Base-by-base conservation (phyloP, 1,140 invertebrate species). In the Aphelenchoides besseyi region DNA sequence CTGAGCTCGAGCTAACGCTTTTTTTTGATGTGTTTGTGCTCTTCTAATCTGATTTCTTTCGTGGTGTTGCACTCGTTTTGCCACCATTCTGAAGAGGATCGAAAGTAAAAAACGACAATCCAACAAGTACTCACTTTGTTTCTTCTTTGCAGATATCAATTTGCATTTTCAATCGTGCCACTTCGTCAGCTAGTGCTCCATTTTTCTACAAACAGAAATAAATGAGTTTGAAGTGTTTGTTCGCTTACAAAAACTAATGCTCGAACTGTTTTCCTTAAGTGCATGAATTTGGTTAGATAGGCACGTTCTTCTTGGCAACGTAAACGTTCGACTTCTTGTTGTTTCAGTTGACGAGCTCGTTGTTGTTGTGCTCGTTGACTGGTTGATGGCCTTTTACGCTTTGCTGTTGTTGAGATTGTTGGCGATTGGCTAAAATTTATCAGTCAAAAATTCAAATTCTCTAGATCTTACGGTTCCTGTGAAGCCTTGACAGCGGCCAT, bases 331-430 rank as follows among this genome's bases (percentile, higher is more conserved):
- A 33, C 5, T 33, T 59, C 55, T 33, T 59, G 5, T 33, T 59
- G 55, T 23, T 59, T 59, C 55, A 8, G 32, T 28, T 8, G 5
- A 8, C 55, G 5, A 8, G 55, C 55, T 33, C 23, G 5, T 23
- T 59, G 55, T 59, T 59, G 55, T 28, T 29, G 55, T 33, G 55
- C 55, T 8, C 55, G 55, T 33, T 59, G 55, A 33, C 55, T 59
- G 55, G 55, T 12, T 23, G 55, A 8, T 28, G 55, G 55, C 55
- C 5, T 59, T 59, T 59, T 33, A 23, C 18, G 55, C 18, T 59
- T 59, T 33, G 55, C 32, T 59, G 5, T 23, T 8, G 16, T 33
- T 28, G 55, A 59, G 55, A 8, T 59, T 5, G 18, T 59, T 33
- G 5, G 55, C 18, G 18, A 59, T 5, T 33, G 55, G 55, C 55